phyloP scores from a whole-genome alignment of 1,140 invertebrate genomes.

The Nymphalis io region DNA sequence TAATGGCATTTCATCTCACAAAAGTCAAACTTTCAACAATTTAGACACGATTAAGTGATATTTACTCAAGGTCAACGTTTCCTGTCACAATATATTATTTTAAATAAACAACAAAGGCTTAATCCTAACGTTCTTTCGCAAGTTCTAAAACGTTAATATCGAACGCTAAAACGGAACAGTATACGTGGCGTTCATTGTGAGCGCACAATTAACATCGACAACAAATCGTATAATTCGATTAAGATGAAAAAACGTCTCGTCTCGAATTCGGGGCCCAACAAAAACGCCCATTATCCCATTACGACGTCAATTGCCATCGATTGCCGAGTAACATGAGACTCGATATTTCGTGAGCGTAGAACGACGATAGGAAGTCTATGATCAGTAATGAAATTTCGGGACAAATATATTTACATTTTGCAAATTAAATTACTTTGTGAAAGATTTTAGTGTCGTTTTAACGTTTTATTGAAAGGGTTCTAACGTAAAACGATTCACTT shows the following conservation, averaged over 20 bases:
- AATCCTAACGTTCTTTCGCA: not conserved
- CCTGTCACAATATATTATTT: too few species aligned
- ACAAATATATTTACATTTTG: not conserved
- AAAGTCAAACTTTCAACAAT: too few species aligned
- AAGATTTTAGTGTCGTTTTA: too few species aligned
- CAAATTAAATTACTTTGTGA: not conserved
- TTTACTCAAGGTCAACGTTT: too few species aligned
- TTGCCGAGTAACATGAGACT: constrained; percentile 54
- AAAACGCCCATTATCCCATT: constrained; percentile 57
- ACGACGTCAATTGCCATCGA: constrained; percentile 62
- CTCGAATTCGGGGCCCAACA: constrained; percentile 43
- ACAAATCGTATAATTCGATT: constrained; percentile 44
- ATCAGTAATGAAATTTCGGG: not conserved
- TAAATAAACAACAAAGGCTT: too few species aligned
- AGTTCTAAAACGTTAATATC: not conserved
- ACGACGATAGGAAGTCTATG: not conserved
- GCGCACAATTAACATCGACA: constrained; percentile 39
- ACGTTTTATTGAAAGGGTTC: too few species aligned
- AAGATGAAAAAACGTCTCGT: constrained; percentile 33
- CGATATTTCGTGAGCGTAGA: constrained; percentile 33
- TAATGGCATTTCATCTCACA: too few species aligned
- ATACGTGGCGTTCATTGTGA: constrained; percentile 9
- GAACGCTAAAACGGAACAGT: not conserved
- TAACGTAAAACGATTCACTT: too few species aligned
- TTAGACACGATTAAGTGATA: too few species aligned